These are phyloP conservation scores for Megalurothrips usitatus DNA, from an alignment of 2,888 invertebrate species.

Conservation along the genomic window DNA sequence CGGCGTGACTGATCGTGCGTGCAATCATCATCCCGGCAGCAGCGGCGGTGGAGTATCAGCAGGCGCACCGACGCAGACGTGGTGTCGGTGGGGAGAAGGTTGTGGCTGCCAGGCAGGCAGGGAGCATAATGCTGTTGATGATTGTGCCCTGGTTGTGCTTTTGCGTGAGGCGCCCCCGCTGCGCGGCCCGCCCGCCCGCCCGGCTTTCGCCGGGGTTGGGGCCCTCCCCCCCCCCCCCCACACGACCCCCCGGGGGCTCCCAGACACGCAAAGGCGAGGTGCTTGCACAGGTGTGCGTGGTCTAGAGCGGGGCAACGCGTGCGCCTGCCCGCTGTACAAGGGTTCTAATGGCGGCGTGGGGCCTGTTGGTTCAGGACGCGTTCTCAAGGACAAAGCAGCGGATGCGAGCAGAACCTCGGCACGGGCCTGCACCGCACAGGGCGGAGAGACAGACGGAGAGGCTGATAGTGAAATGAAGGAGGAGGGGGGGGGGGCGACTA, in stretches of 20 bases:
- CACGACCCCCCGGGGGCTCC: neutral
- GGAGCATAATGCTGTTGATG: no score
- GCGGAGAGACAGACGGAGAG: neutral
- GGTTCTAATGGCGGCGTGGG: neutral
- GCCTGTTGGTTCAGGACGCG: neutral
- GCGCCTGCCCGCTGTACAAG: neutral
- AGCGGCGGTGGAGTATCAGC: no score
- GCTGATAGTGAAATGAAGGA: neutral
- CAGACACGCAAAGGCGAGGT: neutral
- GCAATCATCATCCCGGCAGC: no score
- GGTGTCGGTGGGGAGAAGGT: no score
- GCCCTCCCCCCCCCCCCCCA: neutral
- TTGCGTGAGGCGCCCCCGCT: neutral
- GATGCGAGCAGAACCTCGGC: no score
- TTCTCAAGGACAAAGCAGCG: no score
- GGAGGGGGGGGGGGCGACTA: neutral
- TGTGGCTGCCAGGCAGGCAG: no score
- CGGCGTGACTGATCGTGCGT: no score
- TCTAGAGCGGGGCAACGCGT: neutral
- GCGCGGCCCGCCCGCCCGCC: neutral
- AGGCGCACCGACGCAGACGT: no score
- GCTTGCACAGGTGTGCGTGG: conserved; percentile 15
- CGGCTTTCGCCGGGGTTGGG: neutral
- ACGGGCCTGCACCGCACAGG: neutral
- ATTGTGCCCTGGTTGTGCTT: neutral